These are phyloP conservation scores for Exocentrus adspersus DNA, from an alignment of 2,888 invertebrate species.

Conservation along the genomic window DNA sequence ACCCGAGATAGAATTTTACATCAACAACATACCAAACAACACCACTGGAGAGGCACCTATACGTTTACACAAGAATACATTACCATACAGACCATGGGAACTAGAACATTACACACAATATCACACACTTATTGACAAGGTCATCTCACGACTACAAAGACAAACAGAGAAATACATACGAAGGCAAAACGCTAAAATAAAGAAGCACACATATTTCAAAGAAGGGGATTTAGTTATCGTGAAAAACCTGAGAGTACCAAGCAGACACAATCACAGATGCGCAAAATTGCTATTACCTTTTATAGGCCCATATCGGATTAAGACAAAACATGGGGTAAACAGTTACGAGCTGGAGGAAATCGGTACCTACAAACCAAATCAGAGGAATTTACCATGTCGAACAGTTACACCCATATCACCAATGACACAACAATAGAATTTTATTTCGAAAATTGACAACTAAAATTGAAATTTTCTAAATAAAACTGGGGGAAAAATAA, in stretches of 20 bases:
- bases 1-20: slow-evolving; percentile 7
- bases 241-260: slow-evolving; percentile 10
- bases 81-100: slow-evolving; percentile 22
- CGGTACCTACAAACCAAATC: neutral
- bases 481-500: too few relatives aligned
- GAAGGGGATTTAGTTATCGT: slow-evolving; percentile 21
- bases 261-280: neutral
- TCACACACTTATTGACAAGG: slow-evolving; percentile 4
- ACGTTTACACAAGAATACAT: neutral
- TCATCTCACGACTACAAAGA: slow-evolving; percentile 3
- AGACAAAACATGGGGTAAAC: neutral
- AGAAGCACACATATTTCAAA: neutral
- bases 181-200: neutral
- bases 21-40: slow-evolving; percentile 13
- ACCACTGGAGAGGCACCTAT: slow-evolving; percentile 8
- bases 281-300: slow-evolving; percentile 19
- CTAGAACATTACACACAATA: neutral
- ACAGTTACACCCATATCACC: neutral
- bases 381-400: neutral
- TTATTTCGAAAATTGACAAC: too few relatives aligned
- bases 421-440: too few relatives aligned
- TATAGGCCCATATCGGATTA: slow-evolving; percentile 15
- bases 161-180: slow-evolving; percentile 6
- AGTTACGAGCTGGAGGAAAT: neutral
- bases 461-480: too few relatives aligned